Conservation (phyloP, 2,888 invertebrate species). For the Deilephila elpenor region DNA sequence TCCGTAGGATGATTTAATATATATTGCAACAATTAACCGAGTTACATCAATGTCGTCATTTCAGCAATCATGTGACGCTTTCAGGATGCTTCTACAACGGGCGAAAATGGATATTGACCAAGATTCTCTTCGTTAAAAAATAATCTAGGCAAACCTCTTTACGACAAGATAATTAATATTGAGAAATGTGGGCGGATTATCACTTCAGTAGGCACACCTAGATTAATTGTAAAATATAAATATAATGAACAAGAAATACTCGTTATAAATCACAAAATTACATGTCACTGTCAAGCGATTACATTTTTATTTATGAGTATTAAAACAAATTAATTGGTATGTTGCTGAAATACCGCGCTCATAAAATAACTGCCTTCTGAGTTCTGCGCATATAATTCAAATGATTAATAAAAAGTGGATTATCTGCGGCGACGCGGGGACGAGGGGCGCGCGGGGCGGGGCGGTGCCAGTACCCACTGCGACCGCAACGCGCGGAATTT, state of each 20-base stretch:
- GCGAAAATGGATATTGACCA: no score
- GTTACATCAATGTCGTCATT: no score
- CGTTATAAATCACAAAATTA: background rate
- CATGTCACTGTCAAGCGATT: slow-evolving; percentile 5
- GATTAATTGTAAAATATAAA: background rate
- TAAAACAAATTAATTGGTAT: background rate
- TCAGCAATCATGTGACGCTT: no score
- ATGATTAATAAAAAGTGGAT: slow-evolving; percentile 9
- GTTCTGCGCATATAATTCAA: background rate
- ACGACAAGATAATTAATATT: no score
- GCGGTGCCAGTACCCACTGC: background rate
- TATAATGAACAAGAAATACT: background rate
- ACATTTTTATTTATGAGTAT: slow-evolving; percentile 5
- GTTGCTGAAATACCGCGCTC: background rate
- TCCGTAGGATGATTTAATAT: no score
- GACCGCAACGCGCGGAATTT: slow-evolving; percentile 10
- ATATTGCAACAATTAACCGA: no score
- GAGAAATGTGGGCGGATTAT: no score
- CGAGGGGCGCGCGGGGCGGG: background rate
- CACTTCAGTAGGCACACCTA: no score
- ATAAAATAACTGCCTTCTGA: slow-evolving; percentile 5
- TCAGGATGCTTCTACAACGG: no score
- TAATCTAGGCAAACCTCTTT: no score
- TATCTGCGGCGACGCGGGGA: background rate
- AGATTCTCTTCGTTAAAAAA: no score